phyloP scores from a whole-genome alignment of 1,140 invertebrate species.

The Drosophila elegans region DNA sequence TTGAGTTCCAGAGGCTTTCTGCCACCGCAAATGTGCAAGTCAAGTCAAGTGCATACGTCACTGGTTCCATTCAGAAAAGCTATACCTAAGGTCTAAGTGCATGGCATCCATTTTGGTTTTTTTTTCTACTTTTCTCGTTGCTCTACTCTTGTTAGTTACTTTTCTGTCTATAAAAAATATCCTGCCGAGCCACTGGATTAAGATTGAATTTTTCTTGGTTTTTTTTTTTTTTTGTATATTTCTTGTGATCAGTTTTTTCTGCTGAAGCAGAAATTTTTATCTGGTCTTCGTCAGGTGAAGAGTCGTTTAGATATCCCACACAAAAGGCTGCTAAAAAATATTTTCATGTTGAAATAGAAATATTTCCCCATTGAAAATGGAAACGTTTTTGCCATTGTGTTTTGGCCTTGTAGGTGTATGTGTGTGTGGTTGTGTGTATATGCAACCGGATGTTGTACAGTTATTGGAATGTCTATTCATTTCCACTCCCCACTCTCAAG shows the following conservation, averaged over 20 bases:
- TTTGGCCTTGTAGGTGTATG: not conserved
- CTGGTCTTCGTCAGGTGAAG: constrained; percentile 67
- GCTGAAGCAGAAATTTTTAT: constrained; percentile 47
- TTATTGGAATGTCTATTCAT: constrained; percentile 74
- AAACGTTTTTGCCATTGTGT: constrained; percentile 76
- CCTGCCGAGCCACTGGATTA: constrained; percentile 64
- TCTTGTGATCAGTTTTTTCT: constrained; percentile 30
- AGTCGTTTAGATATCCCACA: constrained; percentile 61
- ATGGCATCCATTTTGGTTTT: constrained; percentile 29
- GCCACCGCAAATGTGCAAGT: constrained; percentile 67
- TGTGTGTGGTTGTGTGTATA: constrained; percentile 29
- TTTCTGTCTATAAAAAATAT: constrained; percentile 48
- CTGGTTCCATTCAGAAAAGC: constrained; percentile 43
- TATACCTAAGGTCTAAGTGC: constrained; percentile 33
- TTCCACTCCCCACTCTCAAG: constrained; percentile 13
- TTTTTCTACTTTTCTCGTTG: constrained; percentile 5
- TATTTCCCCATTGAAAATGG: constrained; percentile 76
- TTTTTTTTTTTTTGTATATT: constrained; percentile 13
- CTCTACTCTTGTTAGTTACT: constrained; percentile 25
- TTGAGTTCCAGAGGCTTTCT: constrained; percentile 58
- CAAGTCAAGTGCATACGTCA: constrained; percentile 76
- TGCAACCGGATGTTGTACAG: constrained; percentile 74
- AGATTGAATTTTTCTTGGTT: constrained; percentile 70
- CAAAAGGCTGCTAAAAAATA: constrained; percentile 69
- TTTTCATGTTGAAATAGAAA: constrained; percentile 79